These are phyloP conservation scores for Triplophysa dalaica DNA, from an alignment of 2,113 vertebrate species.

Conservation along the genomic window DNA sequence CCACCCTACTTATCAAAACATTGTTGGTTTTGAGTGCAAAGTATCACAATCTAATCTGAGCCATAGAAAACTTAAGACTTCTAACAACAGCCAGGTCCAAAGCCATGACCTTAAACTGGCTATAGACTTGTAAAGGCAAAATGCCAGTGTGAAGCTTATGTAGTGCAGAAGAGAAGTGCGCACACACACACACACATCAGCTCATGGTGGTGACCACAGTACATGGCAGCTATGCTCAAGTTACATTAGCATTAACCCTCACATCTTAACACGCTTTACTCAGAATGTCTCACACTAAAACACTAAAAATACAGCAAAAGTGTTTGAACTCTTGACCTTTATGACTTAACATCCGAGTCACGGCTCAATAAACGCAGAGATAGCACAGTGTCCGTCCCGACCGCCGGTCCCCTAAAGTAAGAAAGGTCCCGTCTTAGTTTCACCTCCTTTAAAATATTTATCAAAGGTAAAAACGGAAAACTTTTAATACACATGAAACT, in stretches of 20 bases:
- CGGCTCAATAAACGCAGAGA: slow-evolving; percentile 16
- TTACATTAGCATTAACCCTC: slow-evolving; percentile 9
- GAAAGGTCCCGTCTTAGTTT: slow-evolving; percentile 70
- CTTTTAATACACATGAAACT: slow-evolving; percentile 77
- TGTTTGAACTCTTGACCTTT: slow-evolving; percentile 50
- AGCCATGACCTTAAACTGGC: slow-evolving; percentile 2
- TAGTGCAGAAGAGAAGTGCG: neutral
- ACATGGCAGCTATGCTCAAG: slow-evolving; percentile 11
- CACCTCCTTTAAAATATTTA: slow-evolving; percentile 77
- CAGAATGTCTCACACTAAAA: neutral
- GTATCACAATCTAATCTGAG: neutral
- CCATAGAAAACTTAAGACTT: neutral
- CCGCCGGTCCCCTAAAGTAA: slow-evolving; percentile 52
- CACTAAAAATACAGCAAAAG: neutral
- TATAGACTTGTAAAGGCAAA: neutral
- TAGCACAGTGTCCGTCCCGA: neutral
- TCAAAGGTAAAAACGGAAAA: slow-evolving; percentile 69
- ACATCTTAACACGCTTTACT: slow-evolving; percentile 8
- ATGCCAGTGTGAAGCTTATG: neutral
- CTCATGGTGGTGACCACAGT: neutral
- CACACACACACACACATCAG: neutral
- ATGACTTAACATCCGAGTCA: slow-evolving; percentile 53
- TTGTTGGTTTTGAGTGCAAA: too few relatives aligned
- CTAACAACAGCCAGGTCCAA: neutral
- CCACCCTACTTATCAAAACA: too few relatives aligned